Evolutionary conservation across 92 coral and sea anemone species (phyloP), one percentile per base, ranked within the genome.

Genomic region (Epizoanthus illoricatus): DNA sequence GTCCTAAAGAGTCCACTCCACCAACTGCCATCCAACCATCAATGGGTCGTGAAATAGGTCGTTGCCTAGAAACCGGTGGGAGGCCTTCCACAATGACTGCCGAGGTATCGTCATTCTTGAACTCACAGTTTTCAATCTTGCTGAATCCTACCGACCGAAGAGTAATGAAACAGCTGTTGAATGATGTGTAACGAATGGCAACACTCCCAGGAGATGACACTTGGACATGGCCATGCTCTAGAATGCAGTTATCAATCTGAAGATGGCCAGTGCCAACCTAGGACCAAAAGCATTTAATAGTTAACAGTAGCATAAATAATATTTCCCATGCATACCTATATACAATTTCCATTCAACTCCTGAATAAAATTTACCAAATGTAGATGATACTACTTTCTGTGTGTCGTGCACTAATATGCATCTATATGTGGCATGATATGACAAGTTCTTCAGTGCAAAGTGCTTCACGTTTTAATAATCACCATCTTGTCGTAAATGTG

Each of bases 221-320:
- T 88, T 93, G 97, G 7, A 96, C 79, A 45, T 96, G 98, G 8
- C 99, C 99, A 36, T 96, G 92, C 71, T 93, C 99, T n/a, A 96
- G 79, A 33, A 86, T 65, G 57, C 98, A 96, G 84, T 96, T 96
- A 57, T 96, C 99, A 41, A 96, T 79, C 42, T 91, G 97, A 39
- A 96, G 74, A 69, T 90, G 94, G 10, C 99, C 99, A 28, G 91
- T 91, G 6, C 92, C 83, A 13, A 96, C 98, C 99, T 96, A 84
- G 8, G 7, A 58, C 60, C 10, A 52, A 61, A 63, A 11, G 41
- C 62, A 64, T 13, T 12, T 7, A 2, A 33, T 21, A 63, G 3
- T 36, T 56, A 24, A 42, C 11, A 24, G 24, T 28, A 16, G 41
- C 56, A 65, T 36, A 13, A 16, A 2, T 2, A 28, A 28, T 28